Base-by-base conservation (phyloP, 2,113 vertebrate species). In the Urocitellus parryii region DNA sequence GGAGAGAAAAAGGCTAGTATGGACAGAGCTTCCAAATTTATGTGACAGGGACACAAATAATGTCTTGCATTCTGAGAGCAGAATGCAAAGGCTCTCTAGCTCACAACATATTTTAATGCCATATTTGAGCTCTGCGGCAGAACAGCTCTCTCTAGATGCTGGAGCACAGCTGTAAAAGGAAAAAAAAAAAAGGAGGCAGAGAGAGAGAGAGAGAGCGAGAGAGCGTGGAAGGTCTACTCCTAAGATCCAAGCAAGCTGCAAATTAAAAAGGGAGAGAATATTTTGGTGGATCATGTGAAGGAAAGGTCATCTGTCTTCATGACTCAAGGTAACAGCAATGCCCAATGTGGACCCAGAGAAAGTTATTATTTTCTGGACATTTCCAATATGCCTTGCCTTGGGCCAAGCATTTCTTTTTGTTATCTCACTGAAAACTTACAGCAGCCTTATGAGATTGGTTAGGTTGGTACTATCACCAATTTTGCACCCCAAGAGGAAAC, bases 61-160 rank as follows among this genome's bases (percentile, higher is more conserved):
- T 70, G 77, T n/a, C 92, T 84, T 84, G 32, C 68, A 58, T 88
- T 96, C 65, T 76, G 67, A 90, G 34, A 96, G 93, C 65, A 96
- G 96, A 97, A 92, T 98, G 92, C 88, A 98, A 96, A 84, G 93
- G 27, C 93, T 98, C 97, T 97, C 92, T 68, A 97, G 85, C 86
- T 96, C 94, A 94, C 91, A 97, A 87, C 97, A 96, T 97, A 85
- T 96, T 98, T 98, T 98, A 98, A 97, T 96, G 94, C 97, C 95
- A 79, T 95, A 76, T 98, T 98, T 97, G 96, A 98, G 84, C 83
- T 97, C 94, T 89, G 85, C 34, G 8, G 82, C 56, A 94, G 87
- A 98, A 93, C 3, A 32, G 78, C 79, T 97, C 67, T 97, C 88
- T 96, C 79, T 72, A 96, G 96, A 93, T 93, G 88, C 92, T 94